Base-by-base conservation (phyloP, 2,113 vertebrate genomes). In the Triplophysa siluroides region DNA sequence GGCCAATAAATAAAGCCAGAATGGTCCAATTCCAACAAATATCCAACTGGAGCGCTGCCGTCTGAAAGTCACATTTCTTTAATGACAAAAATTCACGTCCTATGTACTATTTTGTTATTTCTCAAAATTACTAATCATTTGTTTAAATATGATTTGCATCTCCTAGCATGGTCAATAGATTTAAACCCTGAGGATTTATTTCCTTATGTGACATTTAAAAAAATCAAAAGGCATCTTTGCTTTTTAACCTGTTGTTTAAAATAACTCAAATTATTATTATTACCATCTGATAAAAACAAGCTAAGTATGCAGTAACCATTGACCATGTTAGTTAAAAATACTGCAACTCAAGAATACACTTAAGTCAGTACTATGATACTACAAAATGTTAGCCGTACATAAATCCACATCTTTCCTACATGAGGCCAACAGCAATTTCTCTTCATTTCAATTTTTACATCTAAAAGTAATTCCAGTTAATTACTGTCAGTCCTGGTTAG, bases 61-160 rank as follows among this genome's bases (percentile, higher is more conserved):
- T 58, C 54, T 58, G 54, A 58, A 8, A 21, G 54, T 56, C 50
- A 72, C 69, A 33, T 29, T 61, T n/a, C 71, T 61, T 74, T 61
- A 62, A 74, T 45, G 50, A 72, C 10, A 10, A n/a, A 33, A 18
- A 74, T 47, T 62, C 54, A 43, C n/a, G 14, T 41, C 52, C 16
- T 41, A 16, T 29, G 38, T 10, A 14, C 54, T 18, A 26, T 23
- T 43, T 18, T 45, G 26, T 45, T 24, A 75, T 45, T 74, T 18
- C 3, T 6, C 56, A 11, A 45, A 24, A 75, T 62, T 62, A 19
- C 72, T 45, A 61, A 18, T 16, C 47, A 74, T 18, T 62, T 4
- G 21, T 62, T 75, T 62, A 75, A 72, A 70, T n/a, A 21, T n/a
- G 54, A 58, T 58, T 29, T 21, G n/a, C 6, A 21, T 56, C 26